Percentiles rank a stretch among this genome's conserved stretches.
These are phyloP conservation scores for Pachycephus smyrnensis DNA, from an alignment of 2,888 invertebrate genomes.

Conservation along the genomic window DNA sequence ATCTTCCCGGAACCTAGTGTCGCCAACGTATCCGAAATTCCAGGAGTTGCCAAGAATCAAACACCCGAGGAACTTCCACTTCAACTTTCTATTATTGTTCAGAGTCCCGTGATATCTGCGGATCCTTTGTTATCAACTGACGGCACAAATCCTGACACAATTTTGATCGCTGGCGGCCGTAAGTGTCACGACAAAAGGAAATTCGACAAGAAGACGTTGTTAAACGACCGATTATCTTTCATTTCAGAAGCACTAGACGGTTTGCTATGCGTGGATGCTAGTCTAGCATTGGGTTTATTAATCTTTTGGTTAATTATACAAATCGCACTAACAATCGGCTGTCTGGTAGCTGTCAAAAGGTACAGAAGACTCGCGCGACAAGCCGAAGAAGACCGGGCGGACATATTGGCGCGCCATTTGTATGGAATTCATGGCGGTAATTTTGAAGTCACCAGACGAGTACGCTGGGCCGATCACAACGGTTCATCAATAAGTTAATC, in stretches of 20 bases:
- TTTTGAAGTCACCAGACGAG: constrained; percentile 57
- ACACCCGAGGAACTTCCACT: constrained; percentile 68
- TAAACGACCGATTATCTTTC: background rate
- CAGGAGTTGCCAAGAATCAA: constrained; percentile 33
- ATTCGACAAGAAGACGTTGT: background rate
- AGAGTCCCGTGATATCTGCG: constrained; percentile 71
- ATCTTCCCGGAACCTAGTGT: constrained; percentile 6
- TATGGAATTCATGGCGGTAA: constrained; percentile 62
- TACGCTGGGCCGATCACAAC: constrained; percentile 60
- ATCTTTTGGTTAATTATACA: constrained; percentile 75
- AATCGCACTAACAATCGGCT: constrained; percentile 70
- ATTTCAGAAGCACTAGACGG: constrained; percentile 51
- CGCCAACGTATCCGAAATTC: constrained; percentile 31
- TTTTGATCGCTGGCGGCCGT: constrained; percentile 73
- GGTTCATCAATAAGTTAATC: constrained; percentile 44
- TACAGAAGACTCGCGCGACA: constrained; percentile 62
- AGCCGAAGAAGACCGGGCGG: constrained; percentile 60
- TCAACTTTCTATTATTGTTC: constrained; percentile 72
- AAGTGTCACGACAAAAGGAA: constrained; percentile 38
- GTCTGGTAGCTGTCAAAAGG: constrained; percentile 69
- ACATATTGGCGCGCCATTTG: constrained; percentile 57
- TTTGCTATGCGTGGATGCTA: constrained; percentile 75
- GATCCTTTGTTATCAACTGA: constrained; percentile 77
- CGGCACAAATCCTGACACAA: constrained; percentile 64
- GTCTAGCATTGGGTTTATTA: constrained; percentile 75